Evolutionary conservation across 1,140 invertebrate genomes (phyloP).

Genomic region (Drosophila pallidifrons): DNA sequence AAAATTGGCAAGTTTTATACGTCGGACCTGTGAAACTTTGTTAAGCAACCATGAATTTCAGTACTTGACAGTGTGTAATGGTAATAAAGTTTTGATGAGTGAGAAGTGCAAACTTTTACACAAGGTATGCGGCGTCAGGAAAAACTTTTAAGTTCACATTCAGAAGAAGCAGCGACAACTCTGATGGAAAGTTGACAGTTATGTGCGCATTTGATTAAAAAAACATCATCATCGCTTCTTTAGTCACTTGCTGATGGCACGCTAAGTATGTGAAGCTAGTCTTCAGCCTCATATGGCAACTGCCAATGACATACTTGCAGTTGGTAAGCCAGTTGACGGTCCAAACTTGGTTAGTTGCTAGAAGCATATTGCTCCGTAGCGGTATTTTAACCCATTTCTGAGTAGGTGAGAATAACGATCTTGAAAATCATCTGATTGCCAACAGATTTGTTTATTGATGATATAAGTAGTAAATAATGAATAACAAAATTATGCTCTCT

Average conservation of each 20-base stretch:
- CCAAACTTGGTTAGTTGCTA: constrained; percentile 43
- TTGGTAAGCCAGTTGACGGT: constrained; percentile 34
- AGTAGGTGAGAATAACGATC: not conserved
- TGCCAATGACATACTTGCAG: constrained; percentile 28
- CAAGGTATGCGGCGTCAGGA: not conserved
- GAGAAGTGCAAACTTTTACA: constrained; percentile 16
- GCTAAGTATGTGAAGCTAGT: constrained; percentile 33
- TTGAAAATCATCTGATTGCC: not conserved
- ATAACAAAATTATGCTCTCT: not conserved
- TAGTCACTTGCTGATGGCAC: constrained; percentile 30
- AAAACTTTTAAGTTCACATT: constrained; percentile 26
- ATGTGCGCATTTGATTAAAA: constrained; percentile 29
- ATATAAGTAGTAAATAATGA: not conserved
- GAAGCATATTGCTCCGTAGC: constrained; percentile 20
- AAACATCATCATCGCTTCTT: constrained; percentile 31
- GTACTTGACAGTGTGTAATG: constrained; percentile 46
- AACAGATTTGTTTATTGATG: not conserved
- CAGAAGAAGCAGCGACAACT: constrained; percentile 8
- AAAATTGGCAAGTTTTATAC: not conserved
- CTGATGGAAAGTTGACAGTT: constrained; percentile 31
- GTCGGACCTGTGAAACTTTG: constrained; percentile 53
- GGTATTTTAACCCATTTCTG: constrained; percentile 48
- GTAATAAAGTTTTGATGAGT: constrained; percentile 62
- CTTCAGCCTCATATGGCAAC: constrained; percentile 40
- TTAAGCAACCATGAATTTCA: constrained; percentile 51